These are phyloP conservation scores for Drosophila ironensis DNA, from an alignment of 1,140 invertebrate genomes.

Conservation along the genomic window DNA sequence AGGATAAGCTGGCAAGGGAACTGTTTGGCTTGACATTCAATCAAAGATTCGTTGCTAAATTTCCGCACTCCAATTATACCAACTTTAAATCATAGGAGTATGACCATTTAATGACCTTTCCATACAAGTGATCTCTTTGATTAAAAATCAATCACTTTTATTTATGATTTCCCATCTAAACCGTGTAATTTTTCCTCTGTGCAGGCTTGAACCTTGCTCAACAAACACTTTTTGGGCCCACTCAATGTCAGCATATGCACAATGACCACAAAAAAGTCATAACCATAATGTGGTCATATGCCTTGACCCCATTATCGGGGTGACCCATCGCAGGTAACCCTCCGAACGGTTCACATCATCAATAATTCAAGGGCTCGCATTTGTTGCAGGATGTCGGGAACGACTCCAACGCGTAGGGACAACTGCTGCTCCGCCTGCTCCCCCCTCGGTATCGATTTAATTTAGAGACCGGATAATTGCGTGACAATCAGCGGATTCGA, in stretches of 20 bases:
- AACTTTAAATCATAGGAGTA: too few species aligned
- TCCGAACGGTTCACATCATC: constrained; percentile 60
- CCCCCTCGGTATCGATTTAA: constrained; percentile 56
- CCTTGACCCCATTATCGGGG: constrained; percentile 39
- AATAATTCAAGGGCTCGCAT: constrained; percentile 52
- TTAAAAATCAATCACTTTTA: background rate
- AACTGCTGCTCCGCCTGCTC: background rate
- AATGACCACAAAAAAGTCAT: constrained; percentile 11
- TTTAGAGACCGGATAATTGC: constrained; percentile 68
- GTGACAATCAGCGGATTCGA: constrained; percentile 65
- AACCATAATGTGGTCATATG: constrained; percentile 37
- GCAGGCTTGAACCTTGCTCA: background rate
- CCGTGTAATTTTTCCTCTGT: background rate
- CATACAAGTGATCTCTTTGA: too few species aligned
- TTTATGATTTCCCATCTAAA: background rate
- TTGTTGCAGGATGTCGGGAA: constrained; percentile 25
- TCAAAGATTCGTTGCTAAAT: background rate
- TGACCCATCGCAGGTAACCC: constrained; percentile 18
- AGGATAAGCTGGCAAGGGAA: constrained; percentile 39
- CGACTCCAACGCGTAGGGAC: constrained; percentile 12
- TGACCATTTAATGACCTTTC: too few species aligned
- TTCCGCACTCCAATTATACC: background rate
- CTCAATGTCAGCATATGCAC: constrained; percentile 15
- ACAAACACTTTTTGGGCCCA: background rate
- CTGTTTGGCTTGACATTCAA: background rate